Percentiles rank a stretch among this genome's conserved stretches.
Conservation (phyloP, 2,113 vertebrate genomes). For the Oncorhynchus clarkii region DNA sequence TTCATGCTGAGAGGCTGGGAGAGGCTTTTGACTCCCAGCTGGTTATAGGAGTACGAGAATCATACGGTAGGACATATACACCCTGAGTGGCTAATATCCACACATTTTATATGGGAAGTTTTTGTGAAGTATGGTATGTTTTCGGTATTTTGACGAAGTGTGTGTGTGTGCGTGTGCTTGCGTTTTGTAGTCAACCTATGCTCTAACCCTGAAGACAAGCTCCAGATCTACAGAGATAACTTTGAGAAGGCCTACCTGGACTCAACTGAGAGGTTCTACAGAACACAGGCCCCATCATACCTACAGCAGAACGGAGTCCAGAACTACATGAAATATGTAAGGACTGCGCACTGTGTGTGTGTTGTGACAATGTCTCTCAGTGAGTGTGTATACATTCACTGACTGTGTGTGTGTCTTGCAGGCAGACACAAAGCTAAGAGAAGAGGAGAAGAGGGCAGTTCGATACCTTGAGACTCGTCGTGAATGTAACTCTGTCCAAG, state of each 20-base stretch:
- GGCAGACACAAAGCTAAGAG: slow-evolving; percentile 98
- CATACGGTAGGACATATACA: slow-evolving; percentile 82
- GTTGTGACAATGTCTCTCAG: not conserved
- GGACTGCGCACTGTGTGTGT: slow-evolving; percentile 30
- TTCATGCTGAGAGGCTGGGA: slow-evolving; percentile 93
- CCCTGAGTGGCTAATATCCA: not conserved
- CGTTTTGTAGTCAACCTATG: slow-evolving; percentile 89
- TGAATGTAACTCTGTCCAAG: slow-evolving; percentile 98
- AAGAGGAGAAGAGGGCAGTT: slow-evolving; percentile 96
- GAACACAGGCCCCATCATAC: slow-evolving; percentile 96
- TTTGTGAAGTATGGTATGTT: not conserved
- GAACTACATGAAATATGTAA: slow-evolving; percentile 99
- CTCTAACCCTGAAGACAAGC: slow-evolving; percentile 98
- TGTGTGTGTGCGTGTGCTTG: not conserved
- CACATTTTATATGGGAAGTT: not conserved
- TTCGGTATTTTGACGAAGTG: not conserved
- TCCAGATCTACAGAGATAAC: slow-evolving; percentile 99
- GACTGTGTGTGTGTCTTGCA: slow-evolving; percentile 46
- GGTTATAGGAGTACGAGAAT: slow-evolving; percentile 96
- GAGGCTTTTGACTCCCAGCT: slow-evolving; percentile 98
- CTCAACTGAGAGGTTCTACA: slow-evolving; percentile 98
- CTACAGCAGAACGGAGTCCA: slow-evolving; percentile 98
- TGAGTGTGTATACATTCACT: not conserved
- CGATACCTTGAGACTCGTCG: slow-evolving; percentile 96
- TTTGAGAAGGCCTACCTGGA: slow-evolving; percentile 99